A percentile compares a stretch with the other conserved stretches of the same genome.
phyloP scores from a whole-genome alignment of 2,888 invertebrate genomes.

The Platycheirus rosarum region DNA sequence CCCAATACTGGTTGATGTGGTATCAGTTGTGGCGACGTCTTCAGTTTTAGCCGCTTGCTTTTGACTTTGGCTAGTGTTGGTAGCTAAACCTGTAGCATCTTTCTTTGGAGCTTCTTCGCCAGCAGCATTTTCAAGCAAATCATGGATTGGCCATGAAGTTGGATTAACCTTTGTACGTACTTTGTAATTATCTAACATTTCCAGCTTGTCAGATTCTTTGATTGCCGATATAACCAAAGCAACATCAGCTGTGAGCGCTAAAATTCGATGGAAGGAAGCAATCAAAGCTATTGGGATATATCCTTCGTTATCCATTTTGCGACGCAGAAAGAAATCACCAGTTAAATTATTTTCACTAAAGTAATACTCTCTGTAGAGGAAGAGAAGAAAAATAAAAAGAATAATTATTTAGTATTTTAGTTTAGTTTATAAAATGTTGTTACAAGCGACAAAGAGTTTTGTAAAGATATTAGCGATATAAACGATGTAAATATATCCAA shows the following conservation, averaged over 20 bases:
- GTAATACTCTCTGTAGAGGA: slow-evolving; percentile 94
- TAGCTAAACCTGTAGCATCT: not conserved
- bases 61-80: slow-evolving; percentile 9
- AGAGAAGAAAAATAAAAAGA: slow-evolving; percentile 1
- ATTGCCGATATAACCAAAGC: slow-evolving; percentile 93
- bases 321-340: slow-evolving; percentile 96
- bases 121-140: slow-evolving; percentile 82
- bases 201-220: slow-evolving; percentile 92
- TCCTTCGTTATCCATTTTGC: slow-evolving; percentile 98
- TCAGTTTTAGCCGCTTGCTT: not conserved
- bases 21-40: slow-evolving; percentile 12
- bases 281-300: slow-evolving; percentile 96
- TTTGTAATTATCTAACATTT: slow-evolving; percentile 90
- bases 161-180: slow-evolving; percentile 93
- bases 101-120: slow-evolving; percentile 15
- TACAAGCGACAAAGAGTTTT: slow-evolving; percentile 20
- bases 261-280: slow-evolving; percentile 97
- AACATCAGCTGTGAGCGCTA: slow-evolving; percentile 93
- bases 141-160: slow-evolving; percentile 93
- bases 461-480: slow-evolving; percentile 14
- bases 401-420: slow-evolving; percentile 1
- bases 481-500: slow-evolving; percentile 32
- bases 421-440: not conserved
- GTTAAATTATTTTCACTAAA: slow-evolving; percentile 98
- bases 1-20: slow-evolving; percentile 30